Evolutionary conservation across 2,113 vertebrate genomes (phyloP), one percentile per base, ranked within the genome.

Genomic region (Osmerus mordax): DNA sequence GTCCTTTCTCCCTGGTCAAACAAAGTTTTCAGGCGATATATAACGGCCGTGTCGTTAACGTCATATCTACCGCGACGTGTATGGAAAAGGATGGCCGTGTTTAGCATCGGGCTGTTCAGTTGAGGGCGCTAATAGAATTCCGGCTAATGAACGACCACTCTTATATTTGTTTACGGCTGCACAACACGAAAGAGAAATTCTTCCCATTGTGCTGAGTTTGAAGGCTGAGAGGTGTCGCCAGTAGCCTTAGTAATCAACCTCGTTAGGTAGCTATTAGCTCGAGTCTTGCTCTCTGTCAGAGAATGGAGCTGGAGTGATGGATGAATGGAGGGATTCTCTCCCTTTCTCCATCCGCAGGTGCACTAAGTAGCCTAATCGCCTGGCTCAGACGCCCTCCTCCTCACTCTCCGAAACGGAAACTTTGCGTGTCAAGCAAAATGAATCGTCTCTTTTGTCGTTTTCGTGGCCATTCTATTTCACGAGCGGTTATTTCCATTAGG

Each of bases 251-350:
- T 69, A 36, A 21, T 36, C 21, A 56, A 54, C 63, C 70, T 74
- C 29, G 77, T 69, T 74, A 75, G 68, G 7, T 4, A 68, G 65
- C 70, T 73, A 76, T 83, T 64, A 74, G 67, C 2, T n/a, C n/a
- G 13, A 47, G 41, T 47, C 41, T 2, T 65, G 67, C 25, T 56
- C 67, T 0, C 15, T 65, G 74, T 65, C 64, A 29, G 56, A 15
- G 15, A n/a, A 56, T 15, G 9, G 54, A 70, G 28, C 28, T 65
- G 65, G 36, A 53, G 28, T 28, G 13, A 13, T 41, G n/a, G 28
- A 73, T 69, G 41, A 76, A 77, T 69, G 59, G 12, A 51, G 25
- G 2, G 51, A 0, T 62, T 59, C 21, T 9, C 21, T 67, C 65
- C 2, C 73, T 36, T 51, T 65, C 54, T n/a, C 47, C 19, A 15